Percentiles rank a stretch among this genome's conserved stretches.
Evolutionary conservation across 2,888 invertebrate genomes (phyloP).

Genomic region (Leptodirus hochenwartii): DNA sequence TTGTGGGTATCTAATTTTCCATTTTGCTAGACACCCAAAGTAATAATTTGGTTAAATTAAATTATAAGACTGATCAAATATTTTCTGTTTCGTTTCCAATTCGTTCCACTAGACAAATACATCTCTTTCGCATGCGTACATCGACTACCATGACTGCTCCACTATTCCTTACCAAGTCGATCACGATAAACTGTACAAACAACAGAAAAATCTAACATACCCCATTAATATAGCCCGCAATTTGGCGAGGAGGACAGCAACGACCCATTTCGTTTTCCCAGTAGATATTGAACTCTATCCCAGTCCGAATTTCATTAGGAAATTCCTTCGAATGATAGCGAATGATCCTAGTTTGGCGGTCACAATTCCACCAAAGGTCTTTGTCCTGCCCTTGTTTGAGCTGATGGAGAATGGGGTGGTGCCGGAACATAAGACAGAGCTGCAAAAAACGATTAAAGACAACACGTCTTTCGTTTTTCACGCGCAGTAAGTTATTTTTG

Average conservation of each 20-base stretch:
- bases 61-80: no score
- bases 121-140: no score
- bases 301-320: conserved; percentile 58
- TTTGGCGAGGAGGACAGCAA: conserved; percentile 63
- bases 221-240: conserved; percentile 84
- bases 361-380: no score
- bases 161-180: background rate
- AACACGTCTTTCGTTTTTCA: conserved; percentile 18
- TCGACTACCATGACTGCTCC: background rate
- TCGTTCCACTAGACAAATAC: no score
- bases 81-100: no score
- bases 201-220: conserved; percentile 48
- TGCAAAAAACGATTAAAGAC: conserved; percentile 16
- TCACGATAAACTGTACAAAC: conserved; percentile 9
- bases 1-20: no score
- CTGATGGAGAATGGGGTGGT: conserved; percentile 11
- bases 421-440: conserved; percentile 17
- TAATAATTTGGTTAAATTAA: no score
- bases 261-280: conserved; percentile 66
- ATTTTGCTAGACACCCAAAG: no score
- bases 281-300: conserved; percentile 87
- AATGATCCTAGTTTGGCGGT: no score
- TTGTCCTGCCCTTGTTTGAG: conserved; percentile 20
- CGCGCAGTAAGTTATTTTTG: no score
- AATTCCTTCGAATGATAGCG: conserved; percentile 42